Evolutionary conservation across 2,888 invertebrate species (phyloP).

Genomic region (Arrhopalites spinosus): DNA sequence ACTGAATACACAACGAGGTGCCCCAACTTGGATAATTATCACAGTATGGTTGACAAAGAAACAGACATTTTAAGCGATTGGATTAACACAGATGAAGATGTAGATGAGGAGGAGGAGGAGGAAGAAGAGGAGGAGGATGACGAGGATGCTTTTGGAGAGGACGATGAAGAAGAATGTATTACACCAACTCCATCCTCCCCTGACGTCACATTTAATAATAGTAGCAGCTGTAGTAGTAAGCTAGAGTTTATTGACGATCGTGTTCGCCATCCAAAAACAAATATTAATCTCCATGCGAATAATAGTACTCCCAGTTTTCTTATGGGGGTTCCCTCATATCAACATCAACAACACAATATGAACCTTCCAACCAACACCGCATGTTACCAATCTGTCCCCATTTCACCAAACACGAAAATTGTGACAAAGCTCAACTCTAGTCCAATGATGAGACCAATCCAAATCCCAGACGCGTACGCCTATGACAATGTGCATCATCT

Average conservation of each 20-base stretch:
- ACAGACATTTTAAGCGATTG: conserved; percentile 55
- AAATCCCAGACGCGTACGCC: neutral
- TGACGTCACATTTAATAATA: conserved; percentile 40
- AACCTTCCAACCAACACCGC: conserved; percentile 43
- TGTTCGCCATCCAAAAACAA: neutral
- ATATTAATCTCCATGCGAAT: conserved; percentile 17
- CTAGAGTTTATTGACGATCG: conserved; percentile 25
- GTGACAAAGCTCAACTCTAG: neutral
- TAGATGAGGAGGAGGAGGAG: conserved; percentile 30
- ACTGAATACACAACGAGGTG: neutral
- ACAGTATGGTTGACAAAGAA: conserved; percentile 33
- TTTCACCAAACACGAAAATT: conserved; percentile 13
- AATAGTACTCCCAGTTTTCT: neutral
- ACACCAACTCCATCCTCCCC: conserved; percentile 55
- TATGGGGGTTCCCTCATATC: neutral
- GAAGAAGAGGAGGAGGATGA: conserved; percentile 17
- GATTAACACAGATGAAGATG: conserved; percentile 48
- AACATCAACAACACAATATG: conserved; percentile 41
- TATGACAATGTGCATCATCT: conserved; percentile 9
- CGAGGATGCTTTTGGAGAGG: conserved; percentile 8
- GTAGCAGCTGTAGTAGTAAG: conserved; percentile 35
- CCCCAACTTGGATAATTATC: neutral
- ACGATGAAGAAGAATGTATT: conserved; percentile 39
- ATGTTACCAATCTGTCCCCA: conserved; percentile 32
- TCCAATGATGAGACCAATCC: neutral